Percentiles rank a stretch among this genome's conserved stretches.
Evolutionary conservation across 2,113 vertebrate species (phyloP).

Genomic region (Notothenia rossii): DNA sequence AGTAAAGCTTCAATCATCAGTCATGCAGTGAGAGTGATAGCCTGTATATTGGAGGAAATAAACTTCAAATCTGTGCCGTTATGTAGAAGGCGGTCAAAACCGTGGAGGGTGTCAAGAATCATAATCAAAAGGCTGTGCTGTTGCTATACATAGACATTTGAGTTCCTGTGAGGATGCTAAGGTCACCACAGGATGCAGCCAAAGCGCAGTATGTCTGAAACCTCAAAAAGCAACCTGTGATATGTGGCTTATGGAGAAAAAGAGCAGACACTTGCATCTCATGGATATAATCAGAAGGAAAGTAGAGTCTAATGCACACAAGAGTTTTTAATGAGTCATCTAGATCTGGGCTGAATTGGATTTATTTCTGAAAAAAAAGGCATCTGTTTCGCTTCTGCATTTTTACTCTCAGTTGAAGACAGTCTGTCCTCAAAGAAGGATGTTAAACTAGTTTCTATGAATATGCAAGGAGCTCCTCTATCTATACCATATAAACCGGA

Average conservation of each 20-base stretch:
- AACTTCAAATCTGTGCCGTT: not conserved
- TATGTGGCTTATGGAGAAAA: not conserved
- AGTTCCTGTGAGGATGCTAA: conserved; percentile 18
- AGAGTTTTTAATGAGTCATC: conserved; percentile 7
- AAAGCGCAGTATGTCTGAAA: conserved; percentile 1
- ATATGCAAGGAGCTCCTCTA: not conserved
- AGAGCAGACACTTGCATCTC: not conserved
- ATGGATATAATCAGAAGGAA: conserved; percentile 1
- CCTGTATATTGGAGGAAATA: no score
- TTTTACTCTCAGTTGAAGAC: conserved; percentile 6
- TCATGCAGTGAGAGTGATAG: not conserved
- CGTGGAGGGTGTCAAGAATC: not conserved
- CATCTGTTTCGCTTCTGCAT: conserved; percentile 27
- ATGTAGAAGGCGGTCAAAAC: not conserved
- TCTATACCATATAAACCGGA: not conserved
- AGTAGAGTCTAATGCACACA: not conserved
- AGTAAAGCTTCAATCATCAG: not conserved
- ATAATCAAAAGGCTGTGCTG: not conserved
- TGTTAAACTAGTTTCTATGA: not conserved
- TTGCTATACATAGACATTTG: conserved; percentile 46
- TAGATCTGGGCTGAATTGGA: not conserved
- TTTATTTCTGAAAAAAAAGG: conserved; percentile 9
- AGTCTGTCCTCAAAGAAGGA: conserved; percentile 15
- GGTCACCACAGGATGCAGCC: conserved; percentile 31
- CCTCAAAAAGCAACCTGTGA: conserved; percentile 3